Base-by-base conservation (phyloP, 53 echinoderm and acorn worm genomes). In the Echinometra lucunter region DNA sequence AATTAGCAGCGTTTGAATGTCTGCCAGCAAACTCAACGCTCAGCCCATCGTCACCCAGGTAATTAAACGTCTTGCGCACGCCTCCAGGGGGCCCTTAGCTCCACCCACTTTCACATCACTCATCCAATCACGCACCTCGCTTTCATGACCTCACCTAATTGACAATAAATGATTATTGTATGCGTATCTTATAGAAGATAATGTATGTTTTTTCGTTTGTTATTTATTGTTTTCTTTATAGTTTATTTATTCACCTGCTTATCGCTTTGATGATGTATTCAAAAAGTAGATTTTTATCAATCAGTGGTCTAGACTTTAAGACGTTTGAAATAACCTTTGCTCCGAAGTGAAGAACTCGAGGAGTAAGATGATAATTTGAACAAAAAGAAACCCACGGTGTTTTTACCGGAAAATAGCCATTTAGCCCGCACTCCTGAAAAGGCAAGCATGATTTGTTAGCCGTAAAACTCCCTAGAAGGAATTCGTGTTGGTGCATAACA, bases 401-500 rank as follows among this genome's bases (percentile, higher is more conserved):
- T 92, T 93, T 93, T 38, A 95, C 95, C 95, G 94, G 89, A 95
- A 97, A 97, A 95, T 95, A 89, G 94, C 95, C 95, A 95, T 93
- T 95, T 94, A 92, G 92, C 92, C 91, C 95, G 96, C 95, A 92
- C 95, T 95, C 95, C 95, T 92, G 34, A 70, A 95, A 57, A 75
- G 56, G 34, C 94, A 72, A 88, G 97, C 91, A 72, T 95, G 92
- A 92, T 93, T 96, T 96, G 93, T 56, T 93, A 57, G 93, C 93
- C 93, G 93, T 93, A 93, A 93, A 93, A 49, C 93, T 78, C 80
- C 93, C 78, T 93, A 56, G 21, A 93, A 93, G 95, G 88, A 94
- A 80, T 95, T 89, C 97, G 97, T 97, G 97, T 96, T 94, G 67
- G 34, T 95, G 97, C 97, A 97, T 97, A 97, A 89, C 70, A 93